Conservation (phyloP, 2,113 vertebrate species). For the Pachyramphus minor region DNA sequence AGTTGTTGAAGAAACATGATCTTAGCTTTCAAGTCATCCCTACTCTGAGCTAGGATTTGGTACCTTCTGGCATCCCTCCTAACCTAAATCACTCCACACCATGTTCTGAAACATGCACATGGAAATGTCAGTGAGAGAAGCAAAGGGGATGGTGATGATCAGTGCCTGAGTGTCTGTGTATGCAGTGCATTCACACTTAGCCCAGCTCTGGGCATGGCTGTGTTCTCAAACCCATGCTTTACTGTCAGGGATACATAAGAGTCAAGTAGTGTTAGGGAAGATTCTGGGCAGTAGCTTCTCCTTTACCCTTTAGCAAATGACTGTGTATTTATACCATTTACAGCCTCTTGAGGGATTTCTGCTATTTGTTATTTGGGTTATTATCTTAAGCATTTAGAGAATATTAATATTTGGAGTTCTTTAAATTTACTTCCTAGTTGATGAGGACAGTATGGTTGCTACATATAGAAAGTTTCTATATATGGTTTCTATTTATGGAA, state of each 20-base stretch:
- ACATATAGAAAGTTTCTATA: neutral
- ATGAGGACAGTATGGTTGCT: neutral
- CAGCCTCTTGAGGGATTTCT: neutral
- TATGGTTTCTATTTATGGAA: neutral
- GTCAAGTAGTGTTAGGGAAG: fast-evolving
- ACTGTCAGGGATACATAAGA: fast-evolving
- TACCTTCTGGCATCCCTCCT: neutral
- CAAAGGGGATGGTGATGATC: neutral
- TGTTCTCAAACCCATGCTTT: fast-evolving
- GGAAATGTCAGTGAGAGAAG: neutral
- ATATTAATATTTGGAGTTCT: neutral
- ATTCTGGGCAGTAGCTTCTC: neutral
- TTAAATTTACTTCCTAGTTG: neutral
- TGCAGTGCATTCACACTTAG: too few relatives aligned
- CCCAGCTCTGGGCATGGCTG: neutral
- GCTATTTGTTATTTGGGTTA: neutral
- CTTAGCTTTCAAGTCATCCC: neutral
- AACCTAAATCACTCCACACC: neutral
- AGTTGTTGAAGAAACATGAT: neutral
- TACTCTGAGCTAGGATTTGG: neutral
- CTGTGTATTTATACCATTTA: neutral
- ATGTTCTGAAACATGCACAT: fast-evolving
- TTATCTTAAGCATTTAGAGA: neutral
- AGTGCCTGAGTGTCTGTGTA: neutral
- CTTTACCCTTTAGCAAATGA: neutral